phyloP scores from a whole-genome alignment of 2,113 vertebrate species.

The Taxidea taxus region DNA sequence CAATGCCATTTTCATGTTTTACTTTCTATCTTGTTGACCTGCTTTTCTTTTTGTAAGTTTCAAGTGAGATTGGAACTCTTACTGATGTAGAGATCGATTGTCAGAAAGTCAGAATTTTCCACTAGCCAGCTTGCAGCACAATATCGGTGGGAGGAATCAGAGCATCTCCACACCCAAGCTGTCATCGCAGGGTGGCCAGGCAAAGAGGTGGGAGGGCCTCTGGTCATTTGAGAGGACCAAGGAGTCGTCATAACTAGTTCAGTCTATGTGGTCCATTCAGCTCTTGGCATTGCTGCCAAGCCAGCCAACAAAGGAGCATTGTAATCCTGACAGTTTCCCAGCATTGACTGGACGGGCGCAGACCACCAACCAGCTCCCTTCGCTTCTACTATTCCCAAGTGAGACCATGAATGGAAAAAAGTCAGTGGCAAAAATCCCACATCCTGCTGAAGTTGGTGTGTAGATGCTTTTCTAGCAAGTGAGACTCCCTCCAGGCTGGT shows the following conservation, averaged over 20 bases:
- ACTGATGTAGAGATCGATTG: neutral
- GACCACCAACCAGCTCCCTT: slow-evolving; percentile 68
- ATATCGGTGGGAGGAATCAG: neutral
- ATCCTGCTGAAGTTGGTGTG: neutral
- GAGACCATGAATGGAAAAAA: slow-evolving; percentile 55
- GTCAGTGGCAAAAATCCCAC: slow-evolving; percentile 49
- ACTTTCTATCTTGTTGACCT: neutral
- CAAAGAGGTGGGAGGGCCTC: neutral
- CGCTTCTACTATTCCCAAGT: slow-evolving; percentile 41
- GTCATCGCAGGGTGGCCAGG: neutral
- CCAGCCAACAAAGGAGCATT: slow-evolving; percentile 68
- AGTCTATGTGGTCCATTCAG: slow-evolving; percentile 66
- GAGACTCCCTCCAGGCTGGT: neutral
- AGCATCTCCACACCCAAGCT: neutral
- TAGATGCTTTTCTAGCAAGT: neutral
- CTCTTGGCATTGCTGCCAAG: slow-evolving; percentile 55
- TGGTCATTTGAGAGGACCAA: neutral
- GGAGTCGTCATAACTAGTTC: slow-evolving; percentile 38
- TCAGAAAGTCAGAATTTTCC: neutral
- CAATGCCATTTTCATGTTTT: neutral
- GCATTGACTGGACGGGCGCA: slow-evolving; percentile 52
- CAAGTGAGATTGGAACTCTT: neutral
- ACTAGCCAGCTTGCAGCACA: neutral
- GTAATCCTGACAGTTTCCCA: slow-evolving; percentile 69
- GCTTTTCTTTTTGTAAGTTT: neutral